Evolutionary conservation across 2,797 vertebrate species (phyloP), one percentile per base, ranked within the genome.

Genomic region (Petrocephalus schoutedeni): DNA sequence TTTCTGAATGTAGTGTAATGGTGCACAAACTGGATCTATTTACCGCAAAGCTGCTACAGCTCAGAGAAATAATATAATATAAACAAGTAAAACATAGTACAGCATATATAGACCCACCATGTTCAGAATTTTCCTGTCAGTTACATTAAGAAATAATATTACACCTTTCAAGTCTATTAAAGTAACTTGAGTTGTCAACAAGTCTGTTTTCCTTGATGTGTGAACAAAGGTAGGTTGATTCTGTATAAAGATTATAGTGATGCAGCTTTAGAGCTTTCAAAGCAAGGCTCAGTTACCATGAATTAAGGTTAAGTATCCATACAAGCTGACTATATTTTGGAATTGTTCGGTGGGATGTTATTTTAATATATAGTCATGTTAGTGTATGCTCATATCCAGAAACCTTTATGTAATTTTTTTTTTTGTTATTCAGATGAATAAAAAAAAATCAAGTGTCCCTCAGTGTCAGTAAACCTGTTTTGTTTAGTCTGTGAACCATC

Each of bases 1-100:
- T 80, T 49, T 80, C 28, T 80, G 19, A 80, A 95, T 90, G 92
- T 94, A 93, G 95, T 93, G 94, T 94, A 96, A 96, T 92, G 89
- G 89, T 89, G 89, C 77, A 89, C 88, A 90, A 53, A 53, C 82
- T 77, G 71, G 36, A 14, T 77, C 41, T 77, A 49, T 77, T 45
- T 77, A 45, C 41, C 36, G 45, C 32, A 45, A 77, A 77, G 41
- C 71, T 49, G 16, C 41, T 45, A 77, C 16, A 77, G 71, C 16
- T 16, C 19, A 71, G 28, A 71, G 64, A 71, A 80, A 80, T 80
- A 49, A 80, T 41, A 41, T 41, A 41, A 41, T 45, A 45, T 45
- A 45, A 45, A 45, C 41, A 45, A 45, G 41, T 45, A 45, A 45
- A 45, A 45, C 41, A 45, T 45, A 28, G 28, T 28, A 28, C 28